Conservation (phyloP, 2,113 vertebrate genomes). For the Oenanthe oenanthe region DNA sequence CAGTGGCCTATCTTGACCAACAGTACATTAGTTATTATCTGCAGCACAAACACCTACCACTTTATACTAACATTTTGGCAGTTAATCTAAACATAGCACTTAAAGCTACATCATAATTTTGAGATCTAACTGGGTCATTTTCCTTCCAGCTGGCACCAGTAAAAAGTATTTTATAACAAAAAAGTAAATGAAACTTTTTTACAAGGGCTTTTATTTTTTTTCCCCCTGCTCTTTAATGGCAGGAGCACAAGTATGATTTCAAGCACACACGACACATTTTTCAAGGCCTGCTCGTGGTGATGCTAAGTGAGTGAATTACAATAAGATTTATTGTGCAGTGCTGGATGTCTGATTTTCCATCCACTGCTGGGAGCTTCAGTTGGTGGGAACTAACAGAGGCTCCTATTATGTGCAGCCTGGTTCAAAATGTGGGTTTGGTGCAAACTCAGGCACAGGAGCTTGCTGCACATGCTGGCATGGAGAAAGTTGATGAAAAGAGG, state of each 20-base stretch:
- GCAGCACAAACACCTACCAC: constrained; percentile 92
- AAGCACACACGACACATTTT: constrained; percentile 71
- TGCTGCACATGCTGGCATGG: constrained; percentile 63
- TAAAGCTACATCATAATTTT: constrained; percentile 87
- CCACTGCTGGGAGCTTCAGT: constrained; percentile 76
- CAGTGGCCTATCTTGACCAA: constrained; percentile 82
- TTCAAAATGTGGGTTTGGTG: constrained; percentile 75
- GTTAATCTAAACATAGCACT: constrained; percentile 92
- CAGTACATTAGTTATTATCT: constrained; percentile 92
- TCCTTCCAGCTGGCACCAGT: constrained; percentile 77
- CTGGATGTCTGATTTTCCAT: constrained; percentile 83
- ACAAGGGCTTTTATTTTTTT: not conserved
- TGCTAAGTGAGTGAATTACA: constrained; percentile 80
- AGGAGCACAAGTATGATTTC: constrained; percentile 74
- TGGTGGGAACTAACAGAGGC: constrained; percentile 73
- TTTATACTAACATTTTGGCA: constrained; percentile 94
- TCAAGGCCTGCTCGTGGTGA: constrained; percentile 69
- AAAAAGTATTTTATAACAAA: constrained; percentile 75
- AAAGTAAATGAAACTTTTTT: constrained; percentile 79
- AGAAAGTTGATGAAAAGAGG: constrained; percentile 73
- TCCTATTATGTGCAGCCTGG: constrained; percentile 72
- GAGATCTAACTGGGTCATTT: constrained; percentile 77
- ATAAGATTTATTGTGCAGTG: constrained; percentile 80
- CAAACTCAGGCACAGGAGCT: constrained; percentile 67
- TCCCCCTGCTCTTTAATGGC: constrained; percentile 68